Conservation (phyloP, 2,888 invertebrate genomes). For the Sceliomorpha sp. region DNA sequence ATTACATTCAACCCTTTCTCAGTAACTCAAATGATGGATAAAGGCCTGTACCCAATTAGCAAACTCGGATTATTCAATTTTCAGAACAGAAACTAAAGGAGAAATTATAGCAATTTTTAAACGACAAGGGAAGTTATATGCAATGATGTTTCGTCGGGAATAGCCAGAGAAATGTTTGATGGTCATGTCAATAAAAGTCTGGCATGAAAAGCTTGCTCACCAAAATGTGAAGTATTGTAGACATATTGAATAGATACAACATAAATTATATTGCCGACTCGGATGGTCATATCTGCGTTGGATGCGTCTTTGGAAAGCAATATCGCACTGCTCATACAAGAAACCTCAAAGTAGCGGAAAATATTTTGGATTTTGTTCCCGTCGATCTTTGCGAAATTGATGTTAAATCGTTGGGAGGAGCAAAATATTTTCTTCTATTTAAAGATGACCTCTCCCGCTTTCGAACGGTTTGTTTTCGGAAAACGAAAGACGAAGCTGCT, state of each 20-base stretch:
- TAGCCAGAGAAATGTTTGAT: no score
- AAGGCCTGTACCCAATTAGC: no score
- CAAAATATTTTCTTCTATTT: constrained; percentile 54
- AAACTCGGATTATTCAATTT: no score
- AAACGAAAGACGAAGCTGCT: constrained; percentile 61
- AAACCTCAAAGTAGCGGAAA: constrained; percentile 47
- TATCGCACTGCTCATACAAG: constrained; percentile 47
- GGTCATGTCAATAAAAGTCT: constrained; percentile 55
- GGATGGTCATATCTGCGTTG: no score
- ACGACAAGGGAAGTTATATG: no score
- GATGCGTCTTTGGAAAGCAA: constrained; percentile 61
- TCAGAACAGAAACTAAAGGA: no score
- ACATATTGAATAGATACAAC: constrained; percentile 50
- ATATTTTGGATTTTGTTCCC: constrained; percentile 60
- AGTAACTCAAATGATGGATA: no score
- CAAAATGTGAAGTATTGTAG: constrained; percentile 60
- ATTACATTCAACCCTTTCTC: no score
- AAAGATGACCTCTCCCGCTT: constrained; percentile 60
- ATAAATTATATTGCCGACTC: constrained; percentile 62
- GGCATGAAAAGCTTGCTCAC: constrained; percentile 63
- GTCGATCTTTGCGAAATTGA: constrained; percentile 24
- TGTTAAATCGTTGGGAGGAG: constrained; percentile 40
- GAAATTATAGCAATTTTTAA: no score
- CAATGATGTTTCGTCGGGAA: no score
- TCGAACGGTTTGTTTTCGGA: constrained; percentile 63